Conservation (phyloP, 2,797 vertebrate genomes). For the Strix occidentalis region DNA sequence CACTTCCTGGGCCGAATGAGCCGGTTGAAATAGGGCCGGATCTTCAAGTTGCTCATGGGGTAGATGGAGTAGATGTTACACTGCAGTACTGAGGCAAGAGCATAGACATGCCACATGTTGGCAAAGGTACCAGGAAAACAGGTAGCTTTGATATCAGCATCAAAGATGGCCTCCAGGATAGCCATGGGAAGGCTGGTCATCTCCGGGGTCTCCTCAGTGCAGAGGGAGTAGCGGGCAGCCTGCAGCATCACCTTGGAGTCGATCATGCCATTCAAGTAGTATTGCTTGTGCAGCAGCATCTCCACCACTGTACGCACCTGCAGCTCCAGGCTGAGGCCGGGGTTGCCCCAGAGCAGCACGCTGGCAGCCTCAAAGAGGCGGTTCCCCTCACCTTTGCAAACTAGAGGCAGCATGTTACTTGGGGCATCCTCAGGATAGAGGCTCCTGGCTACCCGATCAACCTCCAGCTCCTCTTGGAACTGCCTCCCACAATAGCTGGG, state of each 20-base stretch:
- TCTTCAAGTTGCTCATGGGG: conserved; percentile 95
- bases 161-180: conserved; percentile 93
- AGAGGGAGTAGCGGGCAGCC: conserved; percentile 91
- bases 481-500: conserved; percentile 78
- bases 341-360: conserved; percentile 86
- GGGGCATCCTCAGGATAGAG: conserved; percentile 92
- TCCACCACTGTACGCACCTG: conserved; percentile 94
- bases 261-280: conserved; percentile 94
- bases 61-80: conserved; percentile 95
- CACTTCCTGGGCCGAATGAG: conserved; percentile 87
- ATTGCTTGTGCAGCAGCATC: conserved; percentile 92
- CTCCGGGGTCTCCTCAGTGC: conserved; percentile 89
- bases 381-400: conserved; percentile 90
- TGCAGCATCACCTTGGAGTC: conserved; percentile 98
- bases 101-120: conserved; percentile 97
- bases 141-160: conserved; percentile 93
- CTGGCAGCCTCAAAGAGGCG: conserved; percentile 91
- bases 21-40: conserved; percentile 93
- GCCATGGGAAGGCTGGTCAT: conserved; percentile 87
- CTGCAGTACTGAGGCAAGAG: conserved; percentile 88
- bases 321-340: conserved; percentile 87
- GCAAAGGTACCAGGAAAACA: conserved; percentile 92
- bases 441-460: conserved; percentile 84
- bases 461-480: conserved; percentile 81
- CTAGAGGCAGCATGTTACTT: conserved; percentile 84